Base-by-base conservation (phyloP, 2,797 vertebrate species). In the Artibeus lituratus region DNA sequence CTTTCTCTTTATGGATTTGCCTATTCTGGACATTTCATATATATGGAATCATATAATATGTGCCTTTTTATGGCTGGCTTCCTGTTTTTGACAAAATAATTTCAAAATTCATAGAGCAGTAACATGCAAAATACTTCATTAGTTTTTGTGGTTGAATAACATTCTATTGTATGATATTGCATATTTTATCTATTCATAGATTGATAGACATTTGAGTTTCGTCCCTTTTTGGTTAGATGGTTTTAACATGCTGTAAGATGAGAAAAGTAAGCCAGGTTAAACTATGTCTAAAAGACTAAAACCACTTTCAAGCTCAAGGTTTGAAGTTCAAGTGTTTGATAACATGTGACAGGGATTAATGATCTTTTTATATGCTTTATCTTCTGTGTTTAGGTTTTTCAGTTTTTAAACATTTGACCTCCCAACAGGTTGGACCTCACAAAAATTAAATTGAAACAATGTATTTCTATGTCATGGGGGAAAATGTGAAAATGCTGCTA, bases 361-460 rank as follows among this genome's bases (percentile, higher is more conserved):
- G 7, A 53, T 80, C 12, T 91, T 81, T 85, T 44, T 51, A 62
- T 35, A 73, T 55, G 42, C 15, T 67, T 78, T 47, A 62, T 35
- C 39, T 84, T 67, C 32, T 90, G 42, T 80, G 21, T 77, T 84
- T 81, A 85, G 26, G 29, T 47, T 94, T 44, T 47, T 59, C 3
- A 88, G 26, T 29, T 44, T 84, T 90, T 32, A 91, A 87, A 93
- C 73, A n/a, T 88, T 26, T 69, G 53, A 90, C 49, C 19, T 91
- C 4, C 16, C 16, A 92, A n/a, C 2, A 87, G 32, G 24, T 74
- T 26, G 44, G 2, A 76, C 8, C 21, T 70, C n/a, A 51, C n/a
- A 53, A 65, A 94, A 80, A 85, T 80, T 69, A 92, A 87, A 44
- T 8, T 37, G 26, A 62, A 96, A 87, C n/a, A 77, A 57, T 72